phyloP scores from a whole-genome alignment of 2,113 vertebrate species.

The Reinhardtius hippoglossoides region DNA sequence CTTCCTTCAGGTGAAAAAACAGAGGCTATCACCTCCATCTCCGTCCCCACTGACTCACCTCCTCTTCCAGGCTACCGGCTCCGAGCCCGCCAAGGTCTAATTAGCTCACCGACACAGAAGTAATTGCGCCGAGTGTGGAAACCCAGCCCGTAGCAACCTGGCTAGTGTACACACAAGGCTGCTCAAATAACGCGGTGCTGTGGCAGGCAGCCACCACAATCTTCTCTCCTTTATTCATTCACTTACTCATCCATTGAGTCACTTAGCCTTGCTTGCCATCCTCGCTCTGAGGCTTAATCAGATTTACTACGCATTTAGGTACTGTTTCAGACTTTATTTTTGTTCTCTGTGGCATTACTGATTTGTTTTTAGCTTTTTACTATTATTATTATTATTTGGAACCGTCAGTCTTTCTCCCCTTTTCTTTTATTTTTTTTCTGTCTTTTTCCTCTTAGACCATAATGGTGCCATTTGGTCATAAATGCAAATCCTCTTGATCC shows the following conservation, averaged over 20 bases:
- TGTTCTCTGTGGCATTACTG: conserved; percentile 48
- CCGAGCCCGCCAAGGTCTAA: conserved; percentile 60
- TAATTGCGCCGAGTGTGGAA: conserved; percentile 70
- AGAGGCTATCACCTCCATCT: conserved; percentile 54
- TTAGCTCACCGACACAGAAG: conserved; percentile 71
- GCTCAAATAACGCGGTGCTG: conserved; percentile 57
- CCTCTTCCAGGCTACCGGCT: conserved; percentile 50
- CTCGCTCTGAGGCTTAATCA: conserved; percentile 65
- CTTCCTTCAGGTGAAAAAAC: conserved; percentile 58
- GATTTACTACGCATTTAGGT: conserved; percentile 64
- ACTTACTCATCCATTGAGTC: conserved; percentile 75
- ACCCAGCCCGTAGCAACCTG: conserved; percentile 66
- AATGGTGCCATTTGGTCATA: too few relatives aligned
- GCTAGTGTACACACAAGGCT: conserved; percentile 62
- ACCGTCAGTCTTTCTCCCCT: conserved; percentile 36
- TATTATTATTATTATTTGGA: conserved; percentile 42
- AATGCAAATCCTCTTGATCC: too few relatives aligned
- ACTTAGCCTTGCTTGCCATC: conserved; percentile 67
- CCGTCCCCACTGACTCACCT: conserved; percentile 63
- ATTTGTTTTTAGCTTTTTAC: not conserved
- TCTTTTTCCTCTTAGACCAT: too few relatives aligned
- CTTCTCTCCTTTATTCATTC: conserved; percentile 74
- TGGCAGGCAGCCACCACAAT: conserved; percentile 66
- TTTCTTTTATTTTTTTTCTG: too few relatives aligned
- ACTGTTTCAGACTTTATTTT: conserved; percentile 51